Conservation (phyloP, 2,797 vertebrate genomes). For the Malurus splendens region DNA sequence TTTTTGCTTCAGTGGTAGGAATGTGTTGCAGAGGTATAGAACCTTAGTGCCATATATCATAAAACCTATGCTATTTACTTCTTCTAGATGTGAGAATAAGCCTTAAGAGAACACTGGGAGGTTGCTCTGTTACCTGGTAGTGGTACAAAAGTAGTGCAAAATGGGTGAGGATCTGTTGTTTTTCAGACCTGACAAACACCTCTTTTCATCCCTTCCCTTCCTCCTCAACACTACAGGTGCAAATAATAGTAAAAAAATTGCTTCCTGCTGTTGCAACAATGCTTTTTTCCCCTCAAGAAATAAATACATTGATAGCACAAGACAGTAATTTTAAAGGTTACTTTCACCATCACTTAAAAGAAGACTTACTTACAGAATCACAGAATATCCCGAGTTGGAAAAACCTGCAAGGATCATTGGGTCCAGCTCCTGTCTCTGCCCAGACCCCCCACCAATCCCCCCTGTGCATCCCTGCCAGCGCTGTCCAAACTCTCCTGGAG, state of each 20-base stretch:
- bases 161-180: not conserved
- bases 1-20: not conserved
- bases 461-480: fast-evolving
- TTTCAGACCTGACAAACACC: not conserved
- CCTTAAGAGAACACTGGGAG: not conserved
- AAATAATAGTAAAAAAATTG: not conserved
- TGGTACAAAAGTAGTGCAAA: not conserved
- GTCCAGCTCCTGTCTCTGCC: not conserved
- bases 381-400: not conserved
- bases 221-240: not conserved
- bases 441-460: fast-evolving
- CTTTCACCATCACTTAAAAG: not conserved
- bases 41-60: not conserved
- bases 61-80: not conserved
- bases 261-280: not conserved
- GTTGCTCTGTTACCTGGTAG: not conserved
- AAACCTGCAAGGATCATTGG: not conserved
- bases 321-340: not conserved
- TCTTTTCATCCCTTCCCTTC: not conserved
- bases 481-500: not conserved
- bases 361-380: not conserved
- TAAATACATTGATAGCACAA: not conserved
- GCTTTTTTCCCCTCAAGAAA: not conserved
- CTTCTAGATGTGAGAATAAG: not conserved
- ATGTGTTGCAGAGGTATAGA: not conserved